Evolutionary conservation across 2,113 vertebrate genomes (phyloP), one percentile per base, ranked within the genome.

Genomic region (Pangasianodon hypophthalmus): DNA sequence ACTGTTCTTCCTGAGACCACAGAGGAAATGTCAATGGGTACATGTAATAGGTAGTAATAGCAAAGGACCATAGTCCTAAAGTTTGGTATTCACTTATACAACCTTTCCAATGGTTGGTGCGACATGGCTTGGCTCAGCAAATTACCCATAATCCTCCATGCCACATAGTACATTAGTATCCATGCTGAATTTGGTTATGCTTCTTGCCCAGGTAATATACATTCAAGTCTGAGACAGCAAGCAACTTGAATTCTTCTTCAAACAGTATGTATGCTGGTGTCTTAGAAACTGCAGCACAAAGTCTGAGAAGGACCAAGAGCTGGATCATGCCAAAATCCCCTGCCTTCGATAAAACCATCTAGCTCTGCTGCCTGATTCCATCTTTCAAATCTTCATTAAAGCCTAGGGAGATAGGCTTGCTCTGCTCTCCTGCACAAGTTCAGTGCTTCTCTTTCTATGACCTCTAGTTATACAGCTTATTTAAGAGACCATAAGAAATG

Each of bases 311-410:
- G 92, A 86, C 89, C 87, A 50, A 75, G 80, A 85, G 91, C 89
- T 91, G 93, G 91, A 93, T 94, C 93, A 92, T 73, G 86, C 87
- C 85, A 67, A 91, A 87, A 93, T 92, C 92, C 91, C 67, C 90
- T 37, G 58, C 90, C 93, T 93, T 92, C 92, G 91, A 93, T 91
- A 90, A 87, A 92, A 87, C 88, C 87, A 75, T 86, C 86, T 64
- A 75, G 92, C 92, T 92, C 86, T 46, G 41, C 89, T 92, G 89
- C 90, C 91, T 92, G 90, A 94, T 93, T 90, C 82, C 93, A 90
- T 92, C 90, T 90, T 48, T 67, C 89, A 83, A 93, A 93, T 60
- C 64, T 93, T 95, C 92, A 93, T 93, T 95, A 95, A 92, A 91
- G 84, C 62, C 58, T 37, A 46, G 84, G 26, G 64, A 85, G 83